Evolutionary conservation across 1,140 invertebrate species (phyloP).

Genomic region (Drosophila melanica): DNA sequence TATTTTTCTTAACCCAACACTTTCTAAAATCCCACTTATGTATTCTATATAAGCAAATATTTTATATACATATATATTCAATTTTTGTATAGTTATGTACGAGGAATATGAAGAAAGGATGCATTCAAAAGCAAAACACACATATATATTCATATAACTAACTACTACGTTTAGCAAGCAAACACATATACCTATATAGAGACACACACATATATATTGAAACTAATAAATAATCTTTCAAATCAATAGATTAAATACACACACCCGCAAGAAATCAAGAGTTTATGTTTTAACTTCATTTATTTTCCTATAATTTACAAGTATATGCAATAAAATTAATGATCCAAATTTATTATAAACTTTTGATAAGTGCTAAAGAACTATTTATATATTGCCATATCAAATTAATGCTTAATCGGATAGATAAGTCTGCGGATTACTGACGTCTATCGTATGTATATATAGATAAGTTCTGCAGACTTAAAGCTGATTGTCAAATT

Average conservation of each 20-base stretch:
- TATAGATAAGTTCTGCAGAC: not conserved
- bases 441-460: not conserved
- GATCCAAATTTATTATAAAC: slow-evolving; percentile 17
- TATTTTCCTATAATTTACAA: slow-evolving; percentile 48
- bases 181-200: slow-evolving; percentile 36
- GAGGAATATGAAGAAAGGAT: slow-evolving; percentile 23
- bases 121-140: slow-evolving; percentile 51
- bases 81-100: slow-evolving; percentile 46
- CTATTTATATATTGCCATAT: not conserved
- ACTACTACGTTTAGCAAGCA: slow-evolving; percentile 46
- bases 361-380: not conserved
- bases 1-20: slow-evolving; percentile 23
- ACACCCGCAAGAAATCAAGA: slow-evolving; percentile 28
- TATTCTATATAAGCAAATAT: slow-evolving; percentile 47
- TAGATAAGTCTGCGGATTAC: slow-evolving; percentile 13
- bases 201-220: slow-evolving; percentile 44
- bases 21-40: slow-evolving; percentile 43
- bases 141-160: slow-evolving; percentile 70
- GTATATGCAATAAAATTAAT: slow-evolving; percentile 42
- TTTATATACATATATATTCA: slow-evolving; percentile 58
- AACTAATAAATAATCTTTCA: slow-evolving; percentile 58
- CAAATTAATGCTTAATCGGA: not conserved
- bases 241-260: slow-evolving; percentile 66
- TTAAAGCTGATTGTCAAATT: slow-evolving; percentile 20
- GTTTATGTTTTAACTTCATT: slow-evolving; percentile 45